phyloP scores from a whole-genome alignment of 2,888 invertebrate genomes.

The Nymphalis urticae region DNA sequence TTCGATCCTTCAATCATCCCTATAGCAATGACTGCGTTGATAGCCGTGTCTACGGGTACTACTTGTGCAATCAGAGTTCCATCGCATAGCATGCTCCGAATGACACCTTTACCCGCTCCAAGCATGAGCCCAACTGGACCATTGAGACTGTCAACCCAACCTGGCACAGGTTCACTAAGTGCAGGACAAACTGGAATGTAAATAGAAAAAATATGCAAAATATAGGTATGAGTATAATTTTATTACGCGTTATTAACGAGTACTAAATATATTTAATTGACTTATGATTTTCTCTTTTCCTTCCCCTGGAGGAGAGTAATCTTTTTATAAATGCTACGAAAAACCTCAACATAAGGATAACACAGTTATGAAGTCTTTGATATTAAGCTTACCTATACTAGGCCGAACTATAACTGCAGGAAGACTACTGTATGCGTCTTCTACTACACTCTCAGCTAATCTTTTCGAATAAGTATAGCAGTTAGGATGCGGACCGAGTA shows the following conservation, averaged over 20 bases:
- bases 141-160: conserved; percentile 96
- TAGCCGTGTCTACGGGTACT: conserved; percentile 89
- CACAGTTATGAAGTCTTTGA: not conserved
- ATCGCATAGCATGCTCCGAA: conserved; percentile 91
- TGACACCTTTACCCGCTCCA: conserved; percentile 92
- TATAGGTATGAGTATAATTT: too few relatives aligned
- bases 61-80: conserved; percentile 85
- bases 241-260: too few relatives aligned
- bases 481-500: conserved; percentile 91
- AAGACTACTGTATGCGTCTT: conserved; percentile 87
- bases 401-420: conserved; percentile 94
- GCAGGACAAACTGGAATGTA: conserved; percentile 67
- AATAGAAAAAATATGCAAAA: not conserved
- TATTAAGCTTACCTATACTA: conserved; percentile 88
- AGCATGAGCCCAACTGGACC: conserved; percentile 92
- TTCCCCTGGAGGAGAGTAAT: too few relatives aligned
- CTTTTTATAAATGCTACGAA: not conserved
- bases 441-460: conserved; percentile 91
- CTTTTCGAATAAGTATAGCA: conserved; percentile 97
- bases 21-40: conserved; percentile 88
- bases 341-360: not conserved
- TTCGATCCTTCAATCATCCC: conserved; percentile 83
- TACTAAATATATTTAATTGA: too few relatives aligned
- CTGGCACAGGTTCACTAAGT: conserved; percentile 85
- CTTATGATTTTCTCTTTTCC: too few relatives aligned